Conservation (phyloP, 2,797 vertebrate genomes). For the Phataginus tricuspis region DNA sequence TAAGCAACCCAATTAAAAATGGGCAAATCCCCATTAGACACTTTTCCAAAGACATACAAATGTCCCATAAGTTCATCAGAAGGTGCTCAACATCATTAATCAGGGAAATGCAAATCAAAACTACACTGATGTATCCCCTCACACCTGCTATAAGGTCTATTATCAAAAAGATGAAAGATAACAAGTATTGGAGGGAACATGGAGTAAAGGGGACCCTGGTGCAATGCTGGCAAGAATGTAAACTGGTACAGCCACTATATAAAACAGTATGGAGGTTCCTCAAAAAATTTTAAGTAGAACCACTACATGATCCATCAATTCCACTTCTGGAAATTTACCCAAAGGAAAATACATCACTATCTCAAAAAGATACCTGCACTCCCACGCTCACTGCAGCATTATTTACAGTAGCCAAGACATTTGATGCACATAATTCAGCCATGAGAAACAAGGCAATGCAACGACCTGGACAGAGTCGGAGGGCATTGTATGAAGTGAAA, state of each 20-base stretch:
- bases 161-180: neutral
- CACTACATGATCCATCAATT: neutral
- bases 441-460: neutral
- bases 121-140: accelerated
- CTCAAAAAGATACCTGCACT: neutral
- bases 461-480: neutral
- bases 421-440: no score
- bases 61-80: no score
- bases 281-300: neutral
- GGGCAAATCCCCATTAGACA: neutral
- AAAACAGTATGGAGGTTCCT: neutral
- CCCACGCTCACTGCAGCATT: neutral
- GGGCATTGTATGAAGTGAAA: neutral
- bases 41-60: neutral
- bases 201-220: neutral
- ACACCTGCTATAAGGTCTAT: neutral
- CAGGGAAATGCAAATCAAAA: neutral
- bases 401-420: neutral
- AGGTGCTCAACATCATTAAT: accelerated
- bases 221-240: no score
- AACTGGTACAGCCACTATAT: no score
- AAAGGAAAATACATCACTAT: neutral
- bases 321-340: neutral
- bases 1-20: neutral
- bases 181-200: no score